Conservation (phyloP, 2,113 vertebrate genomes). For the Oryzias melastigma region DNA sequence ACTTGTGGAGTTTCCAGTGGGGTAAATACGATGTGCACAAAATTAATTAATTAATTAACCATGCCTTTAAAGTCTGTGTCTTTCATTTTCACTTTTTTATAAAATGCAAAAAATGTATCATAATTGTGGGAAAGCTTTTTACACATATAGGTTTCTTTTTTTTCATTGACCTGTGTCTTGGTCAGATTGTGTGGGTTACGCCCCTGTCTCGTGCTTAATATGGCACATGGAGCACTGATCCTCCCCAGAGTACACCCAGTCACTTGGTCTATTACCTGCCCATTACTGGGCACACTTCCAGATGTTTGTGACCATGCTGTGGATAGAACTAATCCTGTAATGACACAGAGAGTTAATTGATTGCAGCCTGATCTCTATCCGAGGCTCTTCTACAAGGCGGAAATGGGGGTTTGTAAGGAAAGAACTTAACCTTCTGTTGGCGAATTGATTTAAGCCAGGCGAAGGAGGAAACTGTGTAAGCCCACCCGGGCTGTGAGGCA, state of each 20-base stretch:
- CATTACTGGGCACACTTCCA: conserved; percentile 64
- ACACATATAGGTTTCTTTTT: conserved; percentile 9
- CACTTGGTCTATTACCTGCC: conserved; percentile 64
- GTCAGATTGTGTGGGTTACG: conserved; percentile 35
- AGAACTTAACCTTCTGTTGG: conserved; percentile 55
- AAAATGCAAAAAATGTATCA: no score
- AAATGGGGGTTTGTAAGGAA: conserved; percentile 39
- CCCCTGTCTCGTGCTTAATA: conserved; percentile 40
- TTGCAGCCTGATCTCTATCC: conserved; percentile 68
- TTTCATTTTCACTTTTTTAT: no score
- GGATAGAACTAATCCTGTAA: conserved; percentile 72
- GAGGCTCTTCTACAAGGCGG: conserved; percentile 46
- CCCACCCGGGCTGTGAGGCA: conserved; percentile 16
- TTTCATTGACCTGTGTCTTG: conserved; percentile 13
- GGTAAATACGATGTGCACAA: no score
- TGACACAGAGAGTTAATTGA: conserved; percentile 74
- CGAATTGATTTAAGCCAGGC: conserved; percentile 51
- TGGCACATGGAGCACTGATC: conserved; percentile 53
- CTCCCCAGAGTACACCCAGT: conserved; percentile 60
- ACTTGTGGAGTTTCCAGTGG: no score
- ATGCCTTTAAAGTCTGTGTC: no score
- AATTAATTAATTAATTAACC: no score
- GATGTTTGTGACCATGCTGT: conserved; percentile 51
- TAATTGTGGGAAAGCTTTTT: no score
- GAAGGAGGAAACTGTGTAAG: conserved; percentile 25